A percentile compares a stretch with the other conserved stretches of the same genome.
These are phyloP conservation scores for Machimus rusticus DNA, from an alignment of 2,888 invertebrate species.

Conservation along the genomic window DNA sequence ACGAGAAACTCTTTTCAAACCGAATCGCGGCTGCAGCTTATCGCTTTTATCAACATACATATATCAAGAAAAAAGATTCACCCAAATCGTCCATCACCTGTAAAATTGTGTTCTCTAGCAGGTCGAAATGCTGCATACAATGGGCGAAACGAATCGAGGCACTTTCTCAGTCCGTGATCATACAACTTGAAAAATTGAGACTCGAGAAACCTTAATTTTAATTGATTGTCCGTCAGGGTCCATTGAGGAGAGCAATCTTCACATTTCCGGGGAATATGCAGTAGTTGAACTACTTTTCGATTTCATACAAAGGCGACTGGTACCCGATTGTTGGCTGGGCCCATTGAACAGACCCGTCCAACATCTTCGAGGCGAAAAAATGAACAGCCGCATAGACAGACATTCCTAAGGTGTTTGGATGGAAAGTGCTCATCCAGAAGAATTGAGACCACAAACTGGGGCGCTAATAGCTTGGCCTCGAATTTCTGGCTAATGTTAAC, in stretches of 20 bases:
- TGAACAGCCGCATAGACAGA: not conserved
- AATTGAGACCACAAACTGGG: conserved; percentile 18
- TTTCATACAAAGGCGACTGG: not conserved
- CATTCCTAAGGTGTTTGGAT: conserved; percentile 4
- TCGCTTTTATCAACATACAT: not conserved
- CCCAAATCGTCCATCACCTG: conserved; percentile 20
- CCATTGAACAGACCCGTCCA: not conserved
- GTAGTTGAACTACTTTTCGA: conserved; percentile 20
- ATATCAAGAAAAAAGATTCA: not conserved
- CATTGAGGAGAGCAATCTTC: not conserved
- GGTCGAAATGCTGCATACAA: not conserved
- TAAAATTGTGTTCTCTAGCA: not conserved
- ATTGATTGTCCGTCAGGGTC: conserved; percentile 21
- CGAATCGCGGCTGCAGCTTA: conserved; percentile 2
- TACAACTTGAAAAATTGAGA: conserved; percentile 5
- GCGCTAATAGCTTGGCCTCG: conserved; percentile 13
- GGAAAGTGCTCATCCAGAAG: conserved; percentile 17
- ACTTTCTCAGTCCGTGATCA: not conserved
- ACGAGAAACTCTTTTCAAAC: not conserved
- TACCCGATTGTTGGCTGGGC: not conserved
- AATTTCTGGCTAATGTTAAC: conserved; percentile 22
- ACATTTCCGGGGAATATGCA: conserved; percentile 22
- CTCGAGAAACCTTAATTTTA: not conserved
- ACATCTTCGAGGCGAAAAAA: not conserved
- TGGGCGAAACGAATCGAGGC: not conserved